Conservation (phyloP, 2,888 invertebrate species). For the Apodemia zela region DNA sequence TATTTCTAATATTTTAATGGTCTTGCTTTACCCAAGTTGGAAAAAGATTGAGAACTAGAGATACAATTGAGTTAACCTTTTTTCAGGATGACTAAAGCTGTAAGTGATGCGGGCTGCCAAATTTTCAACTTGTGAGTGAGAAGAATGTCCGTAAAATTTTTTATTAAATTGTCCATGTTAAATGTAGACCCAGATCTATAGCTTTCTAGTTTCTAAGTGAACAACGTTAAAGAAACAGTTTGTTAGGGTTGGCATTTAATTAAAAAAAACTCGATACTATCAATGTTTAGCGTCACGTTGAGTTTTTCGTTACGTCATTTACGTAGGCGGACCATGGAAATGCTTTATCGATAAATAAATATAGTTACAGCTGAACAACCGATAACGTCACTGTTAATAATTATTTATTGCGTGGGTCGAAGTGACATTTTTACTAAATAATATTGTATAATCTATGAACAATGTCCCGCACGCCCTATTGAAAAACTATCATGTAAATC, state of each 20-base stretch:
- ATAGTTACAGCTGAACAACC: constrained; percentile 9
- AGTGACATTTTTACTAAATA: not conserved
- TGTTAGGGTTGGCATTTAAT: not conserved
- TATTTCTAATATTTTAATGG: too few relatives aligned
- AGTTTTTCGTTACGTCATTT: constrained; percentile 9
- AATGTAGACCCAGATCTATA: too few relatives aligned
- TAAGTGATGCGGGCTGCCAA: not conserved
- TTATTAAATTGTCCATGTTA: not conserved
- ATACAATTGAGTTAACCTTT: too few relatives aligned
- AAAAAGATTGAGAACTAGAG: too few relatives aligned
- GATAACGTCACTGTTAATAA: constrained; percentile 10
- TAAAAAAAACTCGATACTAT: not conserved
- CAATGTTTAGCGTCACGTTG: not conserved
- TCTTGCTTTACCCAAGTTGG: too few relatives aligned
- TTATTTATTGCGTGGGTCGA: not conserved
- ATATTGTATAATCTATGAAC: not conserved
- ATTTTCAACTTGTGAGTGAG: not conserved
- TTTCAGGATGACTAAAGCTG: not conserved
- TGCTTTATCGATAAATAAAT: constrained; percentile 15
- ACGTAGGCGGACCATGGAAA: not conserved
- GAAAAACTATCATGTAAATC: too few relatives aligned
- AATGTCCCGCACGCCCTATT: too few relatives aligned
- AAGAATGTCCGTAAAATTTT: too few relatives aligned
- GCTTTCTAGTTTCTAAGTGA: too few relatives aligned
- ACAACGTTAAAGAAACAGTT: not conserved